Evolutionary conservation across 2,888 invertebrate genomes (phyloP).

Genomic region (Pseudococcus viburni): DNA sequence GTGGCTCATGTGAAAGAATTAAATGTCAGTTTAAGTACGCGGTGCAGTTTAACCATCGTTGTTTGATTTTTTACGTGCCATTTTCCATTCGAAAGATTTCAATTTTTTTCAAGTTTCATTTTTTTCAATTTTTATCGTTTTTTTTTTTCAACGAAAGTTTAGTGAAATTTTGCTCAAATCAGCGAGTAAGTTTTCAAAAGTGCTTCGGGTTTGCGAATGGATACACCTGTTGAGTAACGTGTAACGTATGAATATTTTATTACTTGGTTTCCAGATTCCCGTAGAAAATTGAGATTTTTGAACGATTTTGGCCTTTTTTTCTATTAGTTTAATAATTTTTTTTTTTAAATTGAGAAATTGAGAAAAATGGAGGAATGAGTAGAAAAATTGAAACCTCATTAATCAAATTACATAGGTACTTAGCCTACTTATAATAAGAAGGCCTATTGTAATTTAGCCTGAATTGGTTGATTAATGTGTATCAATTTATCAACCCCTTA

Average conservation of each 20-base stretch:
- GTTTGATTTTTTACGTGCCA: background rate
- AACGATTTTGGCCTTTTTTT: background rate
- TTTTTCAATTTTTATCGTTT: background rate
- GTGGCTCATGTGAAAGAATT: constrained; percentile 49
- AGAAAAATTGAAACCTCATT: no score
- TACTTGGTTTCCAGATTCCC: background rate
- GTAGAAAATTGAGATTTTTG: no score
- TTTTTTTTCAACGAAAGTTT: background rate
- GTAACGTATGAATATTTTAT: background rate
- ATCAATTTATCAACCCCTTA: background rate
- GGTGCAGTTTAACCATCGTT: constrained; percentile 9
- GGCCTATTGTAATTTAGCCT: background rate
- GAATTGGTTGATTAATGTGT: background rate
- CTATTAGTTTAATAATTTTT: background rate
- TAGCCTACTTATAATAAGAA: no score
- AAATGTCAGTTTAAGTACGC: constrained; percentile 19
- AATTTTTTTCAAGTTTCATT: background rate
- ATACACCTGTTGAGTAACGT: background rate
- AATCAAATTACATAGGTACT: no score
- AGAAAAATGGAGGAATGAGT: no score
- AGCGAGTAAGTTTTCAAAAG: background rate
- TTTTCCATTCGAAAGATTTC: background rate
- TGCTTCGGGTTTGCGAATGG: background rate
- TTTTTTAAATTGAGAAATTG: no score
- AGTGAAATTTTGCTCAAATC: background rate